Evolutionary conservation across 2,888 invertebrate species (phyloP).

Genomic region (Limnephilus rhombicus): DNA sequence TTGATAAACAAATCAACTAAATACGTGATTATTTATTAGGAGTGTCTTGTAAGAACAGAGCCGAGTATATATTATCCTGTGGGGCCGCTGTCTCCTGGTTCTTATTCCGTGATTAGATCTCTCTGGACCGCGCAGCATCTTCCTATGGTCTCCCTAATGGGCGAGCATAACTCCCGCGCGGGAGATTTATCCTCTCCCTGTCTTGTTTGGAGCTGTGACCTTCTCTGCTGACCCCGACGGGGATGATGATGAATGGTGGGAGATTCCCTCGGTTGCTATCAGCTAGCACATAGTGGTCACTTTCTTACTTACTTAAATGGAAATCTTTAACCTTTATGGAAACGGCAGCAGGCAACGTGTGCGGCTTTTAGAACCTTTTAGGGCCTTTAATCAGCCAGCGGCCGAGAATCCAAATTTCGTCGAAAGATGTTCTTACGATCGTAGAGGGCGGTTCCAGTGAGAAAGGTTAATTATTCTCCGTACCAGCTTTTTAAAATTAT

Average conservation of each 20-base stretch:
- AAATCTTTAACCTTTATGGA: too few relatives aligned
- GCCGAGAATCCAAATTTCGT: too few relatives aligned
- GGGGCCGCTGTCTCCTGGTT: neutral
- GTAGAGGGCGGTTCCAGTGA: too few relatives aligned
- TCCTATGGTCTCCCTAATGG: neutral
- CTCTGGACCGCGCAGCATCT: neutral
- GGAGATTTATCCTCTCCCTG: constrained; percentile 11
- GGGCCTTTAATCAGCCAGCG: too few relatives aligned
- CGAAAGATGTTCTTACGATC: too few relatives aligned
- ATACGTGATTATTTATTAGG: neutral
- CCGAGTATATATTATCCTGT: neutral
- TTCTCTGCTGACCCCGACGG: constrained; percentile 3
- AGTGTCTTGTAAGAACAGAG: neutral
- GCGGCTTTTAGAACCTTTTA: too few relatives aligned
- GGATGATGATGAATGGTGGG: neutral
- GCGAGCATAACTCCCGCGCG: constrained; percentile 2
- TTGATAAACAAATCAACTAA: neutral
- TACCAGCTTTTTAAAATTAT: too few relatives aligned
- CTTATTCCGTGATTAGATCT: neutral
- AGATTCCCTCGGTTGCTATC: neutral
- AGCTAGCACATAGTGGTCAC: neutral
- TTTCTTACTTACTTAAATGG: neutral
- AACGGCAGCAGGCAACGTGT: too few relatives aligned
- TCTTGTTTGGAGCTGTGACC: neutral
- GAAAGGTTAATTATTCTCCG: too few relatives aligned